A percentile compares a stretch with the other conserved stretches of the same genome.
Conservation (phyloP, 2,113 vertebrate genomes). For the Apeltes quadracus region DNA sequence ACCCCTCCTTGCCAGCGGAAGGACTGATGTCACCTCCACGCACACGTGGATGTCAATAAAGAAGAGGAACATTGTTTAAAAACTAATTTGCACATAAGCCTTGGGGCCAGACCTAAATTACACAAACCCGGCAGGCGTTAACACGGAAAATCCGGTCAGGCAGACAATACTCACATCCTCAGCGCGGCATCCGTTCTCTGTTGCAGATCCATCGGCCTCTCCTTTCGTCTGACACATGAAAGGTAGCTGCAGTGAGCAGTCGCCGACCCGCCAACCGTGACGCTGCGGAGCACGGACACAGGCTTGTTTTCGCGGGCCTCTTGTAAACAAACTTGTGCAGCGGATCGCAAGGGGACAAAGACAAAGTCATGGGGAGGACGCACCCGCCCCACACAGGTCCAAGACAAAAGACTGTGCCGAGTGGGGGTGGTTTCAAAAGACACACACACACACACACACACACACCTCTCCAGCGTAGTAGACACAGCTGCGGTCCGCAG, state of each 20-base stretch:
- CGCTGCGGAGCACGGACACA: constrained; percentile 73
- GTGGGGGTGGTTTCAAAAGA: not conserved
- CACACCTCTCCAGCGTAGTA: constrained; percentile 86
- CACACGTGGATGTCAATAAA: not conserved
- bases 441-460: constrained; percentile 7
- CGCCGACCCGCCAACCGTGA: constrained; percentile 85
- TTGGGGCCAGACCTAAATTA: not conserved
- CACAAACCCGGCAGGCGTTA: not conserved
- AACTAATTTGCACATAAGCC: not conserved
- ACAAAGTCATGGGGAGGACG: not conserved
- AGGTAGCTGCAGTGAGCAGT: constrained; percentile 80
- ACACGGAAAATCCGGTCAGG: not conserved
- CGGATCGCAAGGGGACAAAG: constrained; percentile 1
- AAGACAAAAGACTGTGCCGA: not conserved
- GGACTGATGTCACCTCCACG: not conserved
- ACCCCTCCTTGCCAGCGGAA: not conserved
- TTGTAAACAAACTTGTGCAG: not conserved
- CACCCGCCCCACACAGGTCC: not conserved
- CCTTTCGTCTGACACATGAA: constrained; percentile 92
- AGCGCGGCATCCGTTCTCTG: constrained; percentile 76
- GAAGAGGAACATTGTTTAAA: not conserved
- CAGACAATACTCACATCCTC: constrained; percentile 79
- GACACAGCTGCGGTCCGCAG: constrained; percentile 84
- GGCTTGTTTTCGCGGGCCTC: constrained; percentile 6
- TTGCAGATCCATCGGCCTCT: constrained; percentile 72